Conservation (phyloP, 2,797 vertebrate species). For the Micromesistius poutassou region DNA sequence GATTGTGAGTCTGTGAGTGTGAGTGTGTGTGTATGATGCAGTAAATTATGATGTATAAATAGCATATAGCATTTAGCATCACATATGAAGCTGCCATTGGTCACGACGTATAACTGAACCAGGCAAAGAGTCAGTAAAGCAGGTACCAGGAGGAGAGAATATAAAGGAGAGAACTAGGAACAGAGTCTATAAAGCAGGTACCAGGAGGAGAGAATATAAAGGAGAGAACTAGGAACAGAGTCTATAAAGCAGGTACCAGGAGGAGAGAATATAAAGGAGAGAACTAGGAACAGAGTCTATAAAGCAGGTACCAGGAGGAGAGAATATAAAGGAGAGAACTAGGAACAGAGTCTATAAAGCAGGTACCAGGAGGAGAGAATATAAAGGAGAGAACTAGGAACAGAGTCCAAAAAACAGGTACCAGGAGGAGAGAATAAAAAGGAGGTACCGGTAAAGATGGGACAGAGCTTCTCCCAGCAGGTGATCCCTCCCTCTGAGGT, state of each 20-base stretch:
- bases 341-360: no score
- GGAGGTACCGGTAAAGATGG: constrained; percentile 88
- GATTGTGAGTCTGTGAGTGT: constrained; percentile 10
- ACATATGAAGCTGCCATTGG: no score
- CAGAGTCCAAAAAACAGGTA: neutral
- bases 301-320: constrained; percentile 21
- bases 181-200: neutral
- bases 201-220: constrained; percentile 23
- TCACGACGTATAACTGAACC: neutral
- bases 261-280: constrained; percentile 17
- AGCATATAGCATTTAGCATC: no score
- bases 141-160: constrained; percentile 26
- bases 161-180: neutral
- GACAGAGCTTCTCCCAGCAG: constrained; percentile 98
- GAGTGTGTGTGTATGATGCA: constrained; percentile 20
- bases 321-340: constrained; percentile 4
- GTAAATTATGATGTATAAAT: neutral
- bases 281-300: neutral
- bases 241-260: no score
- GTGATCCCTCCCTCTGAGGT: constrained; percentile 98
- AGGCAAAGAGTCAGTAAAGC: neutral
- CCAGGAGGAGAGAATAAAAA: constrained; percentile 23
- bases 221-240: no score
- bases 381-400: neutral
- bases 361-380: constrained; percentile 25